phyloP scores from a whole-genome alignment of 23 tunicate species.

The Ascidia mentula region DNA sequence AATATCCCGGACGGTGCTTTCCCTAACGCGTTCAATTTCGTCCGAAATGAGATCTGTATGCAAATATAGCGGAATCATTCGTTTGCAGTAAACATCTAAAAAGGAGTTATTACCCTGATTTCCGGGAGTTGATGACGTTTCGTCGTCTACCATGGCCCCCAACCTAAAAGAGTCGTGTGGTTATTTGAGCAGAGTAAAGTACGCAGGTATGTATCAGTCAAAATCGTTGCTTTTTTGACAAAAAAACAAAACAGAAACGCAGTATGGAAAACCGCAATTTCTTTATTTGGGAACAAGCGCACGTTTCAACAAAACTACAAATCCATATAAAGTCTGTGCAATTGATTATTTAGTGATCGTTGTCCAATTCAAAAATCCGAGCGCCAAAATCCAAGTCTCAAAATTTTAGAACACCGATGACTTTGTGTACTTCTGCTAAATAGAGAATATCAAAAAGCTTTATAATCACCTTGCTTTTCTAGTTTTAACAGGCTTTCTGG shows the following conservation, averaged over 20 bases:
- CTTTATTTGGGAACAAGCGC: no score
- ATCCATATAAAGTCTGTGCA: no score
- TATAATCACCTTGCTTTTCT: background rate
- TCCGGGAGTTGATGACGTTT: background rate
- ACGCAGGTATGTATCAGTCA: no score
- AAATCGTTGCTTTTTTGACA: no score
- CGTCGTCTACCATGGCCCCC: background rate
- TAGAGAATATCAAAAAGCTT: background rate
- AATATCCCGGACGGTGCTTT: constrained; percentile 1
- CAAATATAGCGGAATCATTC: background rate
- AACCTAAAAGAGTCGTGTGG: background rate
- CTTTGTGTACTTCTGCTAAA: no score
- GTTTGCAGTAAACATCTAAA: background rate
- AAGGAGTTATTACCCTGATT: background rate
- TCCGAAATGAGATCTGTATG: background rate
- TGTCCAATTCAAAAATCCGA: no score
- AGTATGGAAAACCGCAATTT: no score
- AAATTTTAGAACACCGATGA: no score
- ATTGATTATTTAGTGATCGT: no score
- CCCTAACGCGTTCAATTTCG: background rate
- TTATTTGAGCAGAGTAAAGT: no score
- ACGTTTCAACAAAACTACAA: no score
- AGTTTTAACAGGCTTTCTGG: background rate
- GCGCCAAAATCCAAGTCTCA: no score
- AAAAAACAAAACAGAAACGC: background rate